Evolutionary conservation across 2,888 invertebrate species (phyloP).

Genomic region (Melipona beecheii): DNA sequence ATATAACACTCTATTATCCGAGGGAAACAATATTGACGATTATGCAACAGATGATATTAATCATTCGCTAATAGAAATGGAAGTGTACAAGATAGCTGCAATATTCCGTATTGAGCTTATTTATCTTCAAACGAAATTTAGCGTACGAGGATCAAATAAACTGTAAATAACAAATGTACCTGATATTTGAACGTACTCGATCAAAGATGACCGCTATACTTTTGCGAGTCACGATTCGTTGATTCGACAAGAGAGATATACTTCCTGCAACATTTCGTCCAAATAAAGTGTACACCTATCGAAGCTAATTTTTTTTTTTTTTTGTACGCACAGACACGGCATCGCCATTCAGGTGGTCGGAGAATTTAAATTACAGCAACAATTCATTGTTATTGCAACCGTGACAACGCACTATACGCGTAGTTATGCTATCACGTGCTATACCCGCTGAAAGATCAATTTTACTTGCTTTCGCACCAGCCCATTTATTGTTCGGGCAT

Average conservation of each 20-base stretch:
- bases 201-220: neutral
- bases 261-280: neutral
- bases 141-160: neutral
- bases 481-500: slow-evolving; percentile 54
- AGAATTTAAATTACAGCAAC: slow-evolving; percentile 43
- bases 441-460: slow-evolving; percentile 61
- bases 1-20: neutral
- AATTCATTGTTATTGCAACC: slow-evolving; percentile 54
- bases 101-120: neutral
- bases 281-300: neutral
- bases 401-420: slow-evolving; percentile 36
- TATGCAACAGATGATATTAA: neutral
- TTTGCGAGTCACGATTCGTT: neutral
- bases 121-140: neutral
- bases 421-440: slow-evolving; percentile 55
- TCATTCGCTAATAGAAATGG: neutral
- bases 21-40: neutral
- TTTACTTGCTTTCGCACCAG: slow-evolving; percentile 51
- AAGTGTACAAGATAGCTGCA: neutral
- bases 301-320: slow-evolving; percentile 34
- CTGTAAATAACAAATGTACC: neutral
- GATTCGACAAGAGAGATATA: neutral
- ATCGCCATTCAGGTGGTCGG: slow-evolving; percentile 20
- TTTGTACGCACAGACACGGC: slow-evolving; percentile 18
- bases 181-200: neutral